Percentiles rank a stretch among this genome's conserved stretches.
Conservation (phyloP, 2,113 vertebrate genomes). For the Scortum barcoo region DNA sequence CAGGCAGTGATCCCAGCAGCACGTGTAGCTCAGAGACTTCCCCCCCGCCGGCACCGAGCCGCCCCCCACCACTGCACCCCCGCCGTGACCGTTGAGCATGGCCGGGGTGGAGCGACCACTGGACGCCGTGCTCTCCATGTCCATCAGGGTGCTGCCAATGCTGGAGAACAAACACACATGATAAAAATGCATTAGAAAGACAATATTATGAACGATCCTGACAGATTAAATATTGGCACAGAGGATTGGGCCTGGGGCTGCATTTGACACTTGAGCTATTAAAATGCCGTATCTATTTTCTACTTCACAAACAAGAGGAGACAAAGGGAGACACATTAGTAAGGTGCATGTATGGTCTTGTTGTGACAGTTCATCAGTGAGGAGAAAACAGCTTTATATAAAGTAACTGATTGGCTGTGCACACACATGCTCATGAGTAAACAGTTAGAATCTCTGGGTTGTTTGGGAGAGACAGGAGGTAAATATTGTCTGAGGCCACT, state of each 20-base stretch:
- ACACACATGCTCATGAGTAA: too few relatives aligned
- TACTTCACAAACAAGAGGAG: too few relatives aligned
- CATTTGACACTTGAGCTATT: not conserved
- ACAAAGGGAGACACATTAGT: too few relatives aligned
- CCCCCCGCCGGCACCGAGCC: slow-evolving; percentile 79
- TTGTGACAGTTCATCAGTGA: too few relatives aligned
- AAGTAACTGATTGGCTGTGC: too few relatives aligned
- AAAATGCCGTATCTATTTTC: not conserved
- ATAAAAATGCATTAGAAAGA: not conserved
- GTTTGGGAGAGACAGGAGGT: too few relatives aligned
- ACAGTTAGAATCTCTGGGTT: too few relatives aligned
- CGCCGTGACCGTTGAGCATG: slow-evolving; percentile 93
- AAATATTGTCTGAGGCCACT: too few relatives aligned
- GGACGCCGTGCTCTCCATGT: slow-evolving; percentile 96
- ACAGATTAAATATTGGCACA: not conserved
- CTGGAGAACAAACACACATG: slow-evolving; percentile 70
- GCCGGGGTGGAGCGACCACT: slow-evolving; percentile 97
- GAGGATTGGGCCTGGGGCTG: not conserved
- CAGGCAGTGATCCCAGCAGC: slow-evolving; percentile 97
- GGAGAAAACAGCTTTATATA: too few relatives aligned
- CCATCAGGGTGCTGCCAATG: slow-evolving; percentile 97
- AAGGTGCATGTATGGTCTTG: too few relatives aligned
- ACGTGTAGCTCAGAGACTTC: slow-evolving; percentile 92
- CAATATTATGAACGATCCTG: too few relatives aligned
- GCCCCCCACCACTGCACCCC: slow-evolving; percentile 49